Evolutionary conservation across 2,797 vertebrate genomes (phyloP).

Genomic region (Crenichthys baileyi): DNA sequence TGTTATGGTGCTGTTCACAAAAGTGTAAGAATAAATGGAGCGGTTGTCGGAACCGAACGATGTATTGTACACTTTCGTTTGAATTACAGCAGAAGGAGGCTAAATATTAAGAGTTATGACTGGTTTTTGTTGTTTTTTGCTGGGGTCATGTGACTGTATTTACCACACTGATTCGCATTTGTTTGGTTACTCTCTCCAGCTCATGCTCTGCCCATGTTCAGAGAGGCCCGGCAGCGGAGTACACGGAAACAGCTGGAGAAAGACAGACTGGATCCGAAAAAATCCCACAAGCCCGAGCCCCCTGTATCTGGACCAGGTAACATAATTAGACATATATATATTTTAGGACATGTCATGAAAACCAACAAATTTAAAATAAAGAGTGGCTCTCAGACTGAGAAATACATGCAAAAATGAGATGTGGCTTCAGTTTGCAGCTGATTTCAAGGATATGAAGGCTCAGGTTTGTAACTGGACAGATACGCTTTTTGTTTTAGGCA

Average conservation of each 20-base stretch:
- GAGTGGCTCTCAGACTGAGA: neutral
- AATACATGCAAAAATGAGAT: conserved; percentile 1
- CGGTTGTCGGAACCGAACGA: conserved; percentile 60
- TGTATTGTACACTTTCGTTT: conserved; percentile 59
- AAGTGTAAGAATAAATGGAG: conserved; percentile 67
- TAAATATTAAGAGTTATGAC: neutral
- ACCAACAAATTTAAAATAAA: neutral
- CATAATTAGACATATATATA: neutral
- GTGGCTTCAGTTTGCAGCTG: conserved; percentile 5
- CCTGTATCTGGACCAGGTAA: conserved; percentile 97
- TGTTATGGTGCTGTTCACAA: conserved; percentile 76
- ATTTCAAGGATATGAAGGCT: conserved; percentile 26
- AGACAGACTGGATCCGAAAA: conserved; percentile 92
- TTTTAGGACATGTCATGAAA: neutral
- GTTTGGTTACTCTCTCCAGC: conserved; percentile 78
- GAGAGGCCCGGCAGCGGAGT: conserved; percentile 94
- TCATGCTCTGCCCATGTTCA: conserved; percentile 97
- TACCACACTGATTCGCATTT: conserved; percentile 49
- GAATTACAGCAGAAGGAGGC: conserved; percentile 45
- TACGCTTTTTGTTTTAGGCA: conserved; percentile 27
- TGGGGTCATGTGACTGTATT: conserved; percentile 44
- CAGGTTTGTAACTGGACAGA: conserved; percentile 24
- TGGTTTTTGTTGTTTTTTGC: conserved; percentile 17
- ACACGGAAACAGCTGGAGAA: conserved; percentile 98
- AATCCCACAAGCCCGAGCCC: conserved; percentile 97